These are phyloP conservation scores for Gallinago nigripennis DNA, from an alignment of 2,797 vertebrate species.

Conservation along the genomic window DNA sequence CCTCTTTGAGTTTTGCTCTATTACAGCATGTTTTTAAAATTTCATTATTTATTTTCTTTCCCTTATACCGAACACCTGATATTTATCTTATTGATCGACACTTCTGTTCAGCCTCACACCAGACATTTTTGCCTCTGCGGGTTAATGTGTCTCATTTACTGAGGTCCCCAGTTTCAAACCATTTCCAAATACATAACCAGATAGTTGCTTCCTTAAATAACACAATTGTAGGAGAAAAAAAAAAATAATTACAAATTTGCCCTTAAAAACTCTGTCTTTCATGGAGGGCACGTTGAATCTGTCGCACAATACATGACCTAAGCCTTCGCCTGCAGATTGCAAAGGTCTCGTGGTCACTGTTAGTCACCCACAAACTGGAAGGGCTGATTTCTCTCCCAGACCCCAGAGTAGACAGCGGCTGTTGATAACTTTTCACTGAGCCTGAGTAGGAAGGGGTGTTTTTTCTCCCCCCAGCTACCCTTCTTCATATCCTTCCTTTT, in stretches of 20 bases:
- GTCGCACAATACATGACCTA: background rate
- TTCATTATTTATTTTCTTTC: background rate
- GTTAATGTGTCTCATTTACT: background rate
- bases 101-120: background rate
- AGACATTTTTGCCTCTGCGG: background rate
- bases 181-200: background rate
- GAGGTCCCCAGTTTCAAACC: background rate
- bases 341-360: background rate
- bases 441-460: background rate
- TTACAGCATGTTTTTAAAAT: background rate
- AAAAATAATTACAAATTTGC: background rate
- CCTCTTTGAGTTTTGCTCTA: background rate
- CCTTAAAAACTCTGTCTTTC: background rate
- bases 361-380: background rate
- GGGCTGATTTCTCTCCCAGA: background rate
- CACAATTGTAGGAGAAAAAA: too few species aligned
- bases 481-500: background rate
- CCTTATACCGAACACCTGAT: background rate
- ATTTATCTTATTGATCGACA: background rate
- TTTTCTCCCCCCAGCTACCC: background rate
- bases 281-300: rapidly evolving
- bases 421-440: background rate
- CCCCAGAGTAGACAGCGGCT: rapidly evolving
- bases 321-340: background rate
- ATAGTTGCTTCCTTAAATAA: background rate